Base-by-base conservation (phyloP, 64 coral and sea anemone species). In the Trachythela sp. region DNA sequence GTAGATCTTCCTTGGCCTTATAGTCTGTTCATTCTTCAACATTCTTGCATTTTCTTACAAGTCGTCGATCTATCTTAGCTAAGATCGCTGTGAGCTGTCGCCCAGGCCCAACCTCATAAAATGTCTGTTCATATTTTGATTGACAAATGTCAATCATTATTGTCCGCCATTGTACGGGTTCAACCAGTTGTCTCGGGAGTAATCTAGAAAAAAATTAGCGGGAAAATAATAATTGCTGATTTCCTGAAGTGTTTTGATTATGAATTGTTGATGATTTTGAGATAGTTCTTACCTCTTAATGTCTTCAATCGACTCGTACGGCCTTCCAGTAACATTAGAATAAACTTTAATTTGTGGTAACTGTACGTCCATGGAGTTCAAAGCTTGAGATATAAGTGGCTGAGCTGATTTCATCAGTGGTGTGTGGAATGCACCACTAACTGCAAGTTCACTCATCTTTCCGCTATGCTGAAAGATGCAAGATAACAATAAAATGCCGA, bases 381-480 rank as follows among this genome's bases (percentile, higher is more conserved):
- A 60, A 48, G 92, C 93, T 39, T 86, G n/a, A 60, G 67, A 86
- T 18, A 99, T 64, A 40, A 90, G 39, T 39, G 86, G 50, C 36
- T 99, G 91, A 40, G 96, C 96, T 84, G 84, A 38, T 31, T 34
- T 17, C 96, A 99, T 99, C 32, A 99, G 77, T 18, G 84, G 52
- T 41, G 96, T 93, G 39, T 99, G 96, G 77, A 99, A 99, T 40
- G 96, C 96, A 0, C 96, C 96, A 68, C 91, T 94, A 10, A 99
- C 96, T 84, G 96, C 49, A 22, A 99, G 87, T 22, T 87, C 14
- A 92, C 54, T 45, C 80, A 64, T 92, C 48, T 83, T 99, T 39
- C 89, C 92, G 20, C 91, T 89, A 99, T 93, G 87, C 96, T 99
- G 50, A 51, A 77, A 52, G 70, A 83, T 42, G 14, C 13, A 11